Evolutionary conservation across 2,888 invertebrate genomes (phyloP), one percentile per base, ranked within the genome.

Genomic region (Mythimna ferrago): DNA sequence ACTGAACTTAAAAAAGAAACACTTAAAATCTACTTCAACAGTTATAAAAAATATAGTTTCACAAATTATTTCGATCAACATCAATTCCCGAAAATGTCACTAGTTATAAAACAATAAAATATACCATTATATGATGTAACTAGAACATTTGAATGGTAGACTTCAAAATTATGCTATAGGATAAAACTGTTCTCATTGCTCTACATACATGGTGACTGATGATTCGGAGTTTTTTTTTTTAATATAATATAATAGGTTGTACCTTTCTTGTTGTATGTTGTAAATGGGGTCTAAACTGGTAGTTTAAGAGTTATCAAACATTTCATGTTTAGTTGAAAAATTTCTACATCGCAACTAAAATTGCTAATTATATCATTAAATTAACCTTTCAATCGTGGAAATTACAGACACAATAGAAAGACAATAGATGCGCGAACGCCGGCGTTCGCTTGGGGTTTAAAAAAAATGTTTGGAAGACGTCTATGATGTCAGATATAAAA

Each of bases 21-120:
- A 56, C 44, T 32, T 64, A 56, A 44, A 38, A 35, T 5, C n/a
- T 63, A 73, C 6, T 32, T 74, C 56, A 57, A 58, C 48, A 66
- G 11, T 54, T 10, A n/a, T 21, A 58, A 56, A 54, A 41, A 26
- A 38, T 10, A 41, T 14, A 51, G 51, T 41, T 73, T 75, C 38
- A 44, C 41, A 41, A 58, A 58, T 76, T 44, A 21, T 51, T 75
- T 67, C 16, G 6, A 38, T 32, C 7, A 35, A 21, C 57, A 51
- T 11, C n/a, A 58, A 75, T 16, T 26, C 9, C 32, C 11, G 1
- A 53, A 51, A 41, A 51, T 41, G 44, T 16, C 35, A 38, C 6
- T 7, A 73, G 10, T 48, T 6, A 38, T 21, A 48, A 48, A 48
- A 26, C n/a, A 35, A 2, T 4, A 35, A n/a, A 48, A 44, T 2